A percentile compares a stretch with the other conserved stretches of the same genome.
These are phyloP conservation scores for Eremophila alpestris DNA, from an alignment of 2,797 vertebrate species.

Conservation along the genomic window DNA sequence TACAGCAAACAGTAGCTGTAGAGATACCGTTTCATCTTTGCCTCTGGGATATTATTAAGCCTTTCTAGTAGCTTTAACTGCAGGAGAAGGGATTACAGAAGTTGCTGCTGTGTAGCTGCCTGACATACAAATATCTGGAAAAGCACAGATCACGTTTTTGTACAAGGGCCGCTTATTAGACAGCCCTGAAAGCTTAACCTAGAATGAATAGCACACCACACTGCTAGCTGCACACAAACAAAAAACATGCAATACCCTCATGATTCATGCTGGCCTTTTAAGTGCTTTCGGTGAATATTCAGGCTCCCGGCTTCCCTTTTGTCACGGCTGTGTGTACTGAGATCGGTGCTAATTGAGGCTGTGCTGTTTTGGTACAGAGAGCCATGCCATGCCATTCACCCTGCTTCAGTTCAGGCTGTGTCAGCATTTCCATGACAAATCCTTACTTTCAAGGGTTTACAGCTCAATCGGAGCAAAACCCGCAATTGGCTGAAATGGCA, in stretches of 20 bases:
- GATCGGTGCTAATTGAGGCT: not conserved
- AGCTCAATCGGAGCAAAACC: constrained; percentile 27
- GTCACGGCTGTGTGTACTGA: constrained; percentile 22
- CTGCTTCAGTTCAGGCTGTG: not conserved
- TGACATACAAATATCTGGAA: constrained; percentile 81
- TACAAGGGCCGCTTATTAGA: constrained; percentile 76
- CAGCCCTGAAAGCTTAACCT: constrained; percentile 71
- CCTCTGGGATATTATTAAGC: constrained; percentile 98
- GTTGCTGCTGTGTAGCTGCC: constrained; percentile 82
- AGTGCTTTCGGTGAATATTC: constrained; percentile 26
- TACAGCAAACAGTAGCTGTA: constrained; percentile 93
- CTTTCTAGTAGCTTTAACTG: constrained; percentile 90
- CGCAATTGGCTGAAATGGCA: not conserved
- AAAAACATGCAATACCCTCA: constrained; percentile 41
- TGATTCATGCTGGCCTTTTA: constrained; percentile 60
- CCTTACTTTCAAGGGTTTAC: constrained; percentile 47
- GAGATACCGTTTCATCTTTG: constrained; percentile 95
- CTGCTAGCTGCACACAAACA: constrained; percentile 54
- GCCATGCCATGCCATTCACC: constrained; percentile 3
- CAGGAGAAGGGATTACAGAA: constrained; percentile 86
- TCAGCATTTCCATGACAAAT: constrained; percentile 68
- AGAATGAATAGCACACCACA: constrained; percentile 60
- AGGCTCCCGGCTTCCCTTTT: constrained; percentile 11
- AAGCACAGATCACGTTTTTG: constrained; percentile 74
- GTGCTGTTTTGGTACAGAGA: constrained; percentile 28